Evolutionary conservation across 2,888 invertebrate species (phyloP).

Genomic region (Ornithoptera alexandrae): DNA sequence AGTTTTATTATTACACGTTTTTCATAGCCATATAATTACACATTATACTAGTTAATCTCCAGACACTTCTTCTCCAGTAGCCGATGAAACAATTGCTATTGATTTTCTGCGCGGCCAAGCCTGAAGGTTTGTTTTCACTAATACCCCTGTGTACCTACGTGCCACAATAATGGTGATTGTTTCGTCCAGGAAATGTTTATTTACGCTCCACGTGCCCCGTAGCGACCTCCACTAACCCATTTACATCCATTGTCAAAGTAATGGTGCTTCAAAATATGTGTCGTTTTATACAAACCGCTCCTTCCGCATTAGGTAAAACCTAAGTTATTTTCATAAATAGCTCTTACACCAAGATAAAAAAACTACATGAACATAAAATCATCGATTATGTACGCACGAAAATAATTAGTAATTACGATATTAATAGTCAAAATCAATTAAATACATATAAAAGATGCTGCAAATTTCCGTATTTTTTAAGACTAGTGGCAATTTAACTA

Average conservation of each 20-base stretch:
- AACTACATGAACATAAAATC: no score
- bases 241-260: slow-evolving; percentile 34
- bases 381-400: no score
- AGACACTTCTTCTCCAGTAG: slow-evolving; percentile 27
- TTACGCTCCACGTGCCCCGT: slow-evolving; percentile 59
- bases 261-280: slow-evolving; percentile 25
- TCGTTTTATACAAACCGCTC: slow-evolving; percentile 5
- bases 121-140: slow-evolving; percentile 75
- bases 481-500: not conserved
- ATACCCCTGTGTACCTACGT: slow-evolving; percentile 42
- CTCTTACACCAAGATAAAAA: not conserved
- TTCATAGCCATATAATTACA: not conserved
- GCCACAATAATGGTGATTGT: slow-evolving; percentile 69
- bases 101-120: slow-evolving; percentile 65
- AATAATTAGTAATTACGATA: not conserved
- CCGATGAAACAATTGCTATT: slow-evolving; percentile 66
- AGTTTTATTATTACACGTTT: not conserved
- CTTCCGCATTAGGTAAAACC: slow-evolving; percentile 9
- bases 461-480: no score
- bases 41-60: slow-evolving; percentile 13
- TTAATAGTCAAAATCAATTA: not conserved
- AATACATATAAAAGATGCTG: not conserved
- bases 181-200: slow-evolving; percentile 71
- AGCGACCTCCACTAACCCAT: slow-evolving; percentile 50
- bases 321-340: not conserved